Evolutionary conservation across 53 echinoderm and acorn worm genomes (phyloP).

Genomic region (Crossaster papposus): DNA sequence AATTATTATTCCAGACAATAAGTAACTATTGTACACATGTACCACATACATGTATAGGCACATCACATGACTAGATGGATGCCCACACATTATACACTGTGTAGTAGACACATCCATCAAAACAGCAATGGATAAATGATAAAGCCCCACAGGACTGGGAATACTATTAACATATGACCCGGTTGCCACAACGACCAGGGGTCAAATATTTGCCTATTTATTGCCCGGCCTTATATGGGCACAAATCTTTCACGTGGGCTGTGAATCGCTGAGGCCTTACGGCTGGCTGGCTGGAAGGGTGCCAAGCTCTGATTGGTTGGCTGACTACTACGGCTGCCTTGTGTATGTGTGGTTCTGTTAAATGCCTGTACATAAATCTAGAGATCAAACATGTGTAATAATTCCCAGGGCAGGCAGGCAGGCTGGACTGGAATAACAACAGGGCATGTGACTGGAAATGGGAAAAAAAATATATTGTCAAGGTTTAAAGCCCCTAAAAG

Average conservation of each 20-base stretch:
- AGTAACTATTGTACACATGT: too few species aligned
- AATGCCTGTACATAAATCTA: slow-evolving; percentile 1
- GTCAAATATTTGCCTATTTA: slow-evolving; percentile 72
- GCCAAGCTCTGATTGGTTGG: slow-evolving; percentile 10
- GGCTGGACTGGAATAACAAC: slow-evolving; percentile 29
- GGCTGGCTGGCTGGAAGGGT: slow-evolving; percentile 28
- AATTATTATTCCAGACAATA: too few species aligned
- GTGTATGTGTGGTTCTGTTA: slow-evolving; percentile 18
- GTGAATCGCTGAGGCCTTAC: slow-evolving; percentile 44
- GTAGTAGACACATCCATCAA: slow-evolving; percentile 41
- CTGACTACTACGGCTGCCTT: slow-evolving; percentile 39
- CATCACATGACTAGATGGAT: neutral
- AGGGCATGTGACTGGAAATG: slow-evolving; percentile 40
- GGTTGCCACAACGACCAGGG: slow-evolving; percentile 20
- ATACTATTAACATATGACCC: slow-evolving; percentile 48
- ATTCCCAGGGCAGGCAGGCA: slow-evolving; percentile 55
- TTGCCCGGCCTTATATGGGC: slow-evolving; percentile 61
- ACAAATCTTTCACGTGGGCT: slow-evolving; percentile 57
- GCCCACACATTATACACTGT: slow-evolving; percentile 36
- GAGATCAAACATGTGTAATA: slow-evolving; percentile 9
- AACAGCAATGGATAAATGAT: slow-evolving; percentile 43
- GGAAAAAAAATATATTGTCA: neutral
- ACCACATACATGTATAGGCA: neutral
- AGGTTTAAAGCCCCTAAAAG: slow-evolving; percentile 48
- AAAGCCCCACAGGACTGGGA: slow-evolving; percentile 34